Percentiles rank a stretch among this genome's conserved stretches.
Conservation (phyloP, 2,888 invertebrate species). For the Lasioglossum figueresi region DNA sequence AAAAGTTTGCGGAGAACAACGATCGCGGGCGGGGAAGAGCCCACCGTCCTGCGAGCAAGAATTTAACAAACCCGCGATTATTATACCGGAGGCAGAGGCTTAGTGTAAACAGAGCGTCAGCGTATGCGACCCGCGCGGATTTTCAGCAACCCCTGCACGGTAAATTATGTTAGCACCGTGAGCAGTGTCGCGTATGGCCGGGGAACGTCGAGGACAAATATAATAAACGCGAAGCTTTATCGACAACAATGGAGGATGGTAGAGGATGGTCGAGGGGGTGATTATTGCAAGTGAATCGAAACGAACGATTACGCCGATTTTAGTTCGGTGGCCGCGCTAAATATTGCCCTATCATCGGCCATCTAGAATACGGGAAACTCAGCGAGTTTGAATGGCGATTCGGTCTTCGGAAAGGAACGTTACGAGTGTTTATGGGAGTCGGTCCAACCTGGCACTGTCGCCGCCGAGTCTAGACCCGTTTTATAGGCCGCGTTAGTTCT, state of each 20-base stretch:
- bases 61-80: constrained; percentile 20
- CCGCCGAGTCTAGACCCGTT: constrained; percentile 4
- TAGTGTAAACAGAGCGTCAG: constrained; percentile 43
- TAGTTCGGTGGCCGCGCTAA: constrained; percentile 8
- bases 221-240: constrained; percentile 54
- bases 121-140: constrained; percentile 35
- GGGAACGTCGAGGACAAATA: constrained; percentile 47
- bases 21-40: not conserved
- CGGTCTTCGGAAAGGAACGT: not conserved
- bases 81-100: not conserved
- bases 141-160: constrained; percentile 42
- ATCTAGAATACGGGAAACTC: constrained; percentile 9
- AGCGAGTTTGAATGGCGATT: not conserved
- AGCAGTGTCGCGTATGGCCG: constrained; percentile 9
- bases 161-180: constrained; percentile 57
- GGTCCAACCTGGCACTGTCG: not conserved
- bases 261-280: constrained; percentile 17
- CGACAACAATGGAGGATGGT: constrained; percentile 49
- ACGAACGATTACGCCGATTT: not conserved
- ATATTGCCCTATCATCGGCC: constrained; percentile 13
- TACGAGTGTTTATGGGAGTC: constrained; percentile 14
- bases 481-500: constrained; percentile 7
- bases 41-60: not conserved
- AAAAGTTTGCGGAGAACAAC: not conserved
- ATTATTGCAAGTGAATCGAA: constrained; percentile 41